Percentiles rank a stretch among this genome's conserved stretches.
Conservation (phyloP, 1,140 invertebrate species). For the Thalassaphorura encarpata region DNA sequence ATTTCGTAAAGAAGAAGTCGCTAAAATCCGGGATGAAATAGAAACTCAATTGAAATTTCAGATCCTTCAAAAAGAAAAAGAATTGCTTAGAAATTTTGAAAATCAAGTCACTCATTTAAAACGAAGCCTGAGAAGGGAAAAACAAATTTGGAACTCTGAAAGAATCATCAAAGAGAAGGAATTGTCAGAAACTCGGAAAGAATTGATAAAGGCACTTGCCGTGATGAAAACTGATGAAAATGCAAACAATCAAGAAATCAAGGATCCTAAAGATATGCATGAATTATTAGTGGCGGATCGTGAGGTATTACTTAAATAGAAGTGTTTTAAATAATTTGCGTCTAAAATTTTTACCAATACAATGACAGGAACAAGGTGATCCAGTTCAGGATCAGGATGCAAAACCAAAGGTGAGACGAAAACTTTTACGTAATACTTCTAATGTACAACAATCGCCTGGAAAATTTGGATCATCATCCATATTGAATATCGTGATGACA, state of each 20-base stretch:
- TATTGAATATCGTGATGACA: not conserved
- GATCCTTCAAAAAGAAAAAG: conserved; percentile 25
- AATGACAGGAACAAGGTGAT: not conserved
- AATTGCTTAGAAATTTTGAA: conserved; percentile 21
- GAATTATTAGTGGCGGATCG: not conserved
- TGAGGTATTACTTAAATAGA: not conserved
- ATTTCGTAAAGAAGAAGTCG: conserved; percentile 22
- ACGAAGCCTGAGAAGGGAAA: conserved; percentile 14
- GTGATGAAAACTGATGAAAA: too few relatives aligned
- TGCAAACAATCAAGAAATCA: not conserved
- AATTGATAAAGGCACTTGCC: conserved; percentile 2
- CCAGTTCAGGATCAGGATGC: too few relatives aligned
- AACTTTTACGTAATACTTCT: not conserved
- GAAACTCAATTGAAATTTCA: conserved; percentile 21
- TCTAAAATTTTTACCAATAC: not conserved
- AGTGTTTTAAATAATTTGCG: not conserved
- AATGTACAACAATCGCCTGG: not conserved
- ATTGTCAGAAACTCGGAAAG: conserved; percentile 1
- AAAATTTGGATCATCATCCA: not conserved
- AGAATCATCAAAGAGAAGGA: conserved; percentile 21
- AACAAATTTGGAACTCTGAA: conserved; percentile 14
- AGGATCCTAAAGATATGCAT: not conserved
- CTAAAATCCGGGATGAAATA: conserved; percentile 23
- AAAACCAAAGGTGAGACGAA: not conserved
- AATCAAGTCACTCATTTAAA: conserved; percentile 11